Evolutionary conservation across 2,113 vertebrate species (phyloP), one percentile per base, ranked within the genome.

Genomic region (Dunckerocampus dactyliophorus): DNA sequence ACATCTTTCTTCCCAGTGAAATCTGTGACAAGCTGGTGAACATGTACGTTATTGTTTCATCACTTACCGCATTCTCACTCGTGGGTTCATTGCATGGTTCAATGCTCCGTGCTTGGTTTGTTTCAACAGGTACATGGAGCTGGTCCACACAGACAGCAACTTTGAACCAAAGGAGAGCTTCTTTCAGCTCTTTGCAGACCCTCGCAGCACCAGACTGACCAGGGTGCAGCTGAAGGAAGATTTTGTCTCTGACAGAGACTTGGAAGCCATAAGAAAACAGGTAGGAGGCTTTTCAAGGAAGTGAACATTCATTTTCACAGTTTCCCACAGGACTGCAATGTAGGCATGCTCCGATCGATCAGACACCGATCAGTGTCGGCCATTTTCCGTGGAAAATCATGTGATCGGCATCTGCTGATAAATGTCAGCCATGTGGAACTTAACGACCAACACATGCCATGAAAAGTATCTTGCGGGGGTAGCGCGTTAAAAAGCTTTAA

Each of bases 21-120:
- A 98, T 99, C 84, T 97, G 96, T 6, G 96, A 99, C 90, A 94
- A 92, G 67, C 91, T 99, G 0, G 94, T 99, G 80, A 96, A 97
- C 1, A 91, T 92, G 97, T 99, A 92, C 0, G 91, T 92, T 31
- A 46, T 6, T 3, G 0, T 8, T 52, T 28, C 6, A 2, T 28
- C 31, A 16, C n/a, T 39, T 17, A 0, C 6, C 52, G 21, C 5
- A 50, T 59, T 55, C 31, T 43, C 19, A 16, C 1, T 11, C 3
- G 3, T 48, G 50, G 56, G 19, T 56, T 19, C 14, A 8, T 45
- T 47, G 20, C 34, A 51, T 48, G 5, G 14, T 16, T 6, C 1
- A 1, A 47, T 22, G 13, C 22, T 1, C 8, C 14, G 8, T 22
- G 50, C 0, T 50, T 21, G 47, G 1, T 17, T 16, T 46, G 13